A percentile compares a stretch with the other conserved stretches of the same genome.
Evolutionary conservation across 2,888 invertebrate species (phyloP).

Genomic region (Phasia obesa): DNA sequence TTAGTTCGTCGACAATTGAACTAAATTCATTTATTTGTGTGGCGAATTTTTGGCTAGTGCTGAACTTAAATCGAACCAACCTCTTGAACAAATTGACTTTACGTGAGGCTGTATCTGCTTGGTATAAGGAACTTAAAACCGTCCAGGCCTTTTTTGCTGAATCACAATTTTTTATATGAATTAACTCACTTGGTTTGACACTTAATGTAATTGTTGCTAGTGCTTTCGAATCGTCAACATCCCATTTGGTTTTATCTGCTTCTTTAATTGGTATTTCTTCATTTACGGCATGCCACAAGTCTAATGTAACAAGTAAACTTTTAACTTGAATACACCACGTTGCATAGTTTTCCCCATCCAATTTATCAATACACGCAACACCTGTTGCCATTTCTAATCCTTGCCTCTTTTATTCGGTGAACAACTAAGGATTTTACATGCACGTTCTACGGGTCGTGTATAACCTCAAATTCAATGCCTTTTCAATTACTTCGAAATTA

Average conservation of each 20-base stretch:
- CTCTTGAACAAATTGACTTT: slow-evolving; percentile 53
- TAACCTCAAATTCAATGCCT: not conserved
- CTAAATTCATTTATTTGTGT: slow-evolving; percentile 61
- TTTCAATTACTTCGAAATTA: not conserved
- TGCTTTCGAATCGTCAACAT: slow-evolving; percentile 28
- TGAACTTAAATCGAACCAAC: slow-evolving; percentile 40
- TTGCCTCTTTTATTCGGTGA: not conserved
- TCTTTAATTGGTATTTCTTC: not conserved
- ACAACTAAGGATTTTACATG: not conserved
- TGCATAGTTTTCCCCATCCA: slow-evolving; percentile 7
- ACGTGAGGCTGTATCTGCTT: slow-evolving; percentile 41
- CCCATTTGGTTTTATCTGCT: slow-evolving; percentile 3
- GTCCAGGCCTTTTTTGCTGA: slow-evolving; percentile 39
- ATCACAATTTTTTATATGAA: slow-evolving; percentile 48
- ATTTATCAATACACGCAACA: slow-evolving; percentile 2
- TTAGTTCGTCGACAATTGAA: slow-evolving; percentile 49
- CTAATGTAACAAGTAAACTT: slow-evolving; percentile 32
- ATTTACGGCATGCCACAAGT: slow-evolving; percentile 40
- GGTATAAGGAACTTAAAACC: slow-evolving; percentile 36
- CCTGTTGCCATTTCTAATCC: not conserved
- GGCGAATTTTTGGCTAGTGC: slow-evolving; percentile 10
- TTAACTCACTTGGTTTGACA: slow-evolving; percentile 45
- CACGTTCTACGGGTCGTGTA: not conserved
- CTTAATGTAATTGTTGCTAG: slow-evolving; percentile 41
- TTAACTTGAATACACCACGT: slow-evolving; percentile 1